Evolutionary conservation across 2,113 vertebrate species (phyloP).

Genomic region (Campylomormyrus tamandua): DNA sequence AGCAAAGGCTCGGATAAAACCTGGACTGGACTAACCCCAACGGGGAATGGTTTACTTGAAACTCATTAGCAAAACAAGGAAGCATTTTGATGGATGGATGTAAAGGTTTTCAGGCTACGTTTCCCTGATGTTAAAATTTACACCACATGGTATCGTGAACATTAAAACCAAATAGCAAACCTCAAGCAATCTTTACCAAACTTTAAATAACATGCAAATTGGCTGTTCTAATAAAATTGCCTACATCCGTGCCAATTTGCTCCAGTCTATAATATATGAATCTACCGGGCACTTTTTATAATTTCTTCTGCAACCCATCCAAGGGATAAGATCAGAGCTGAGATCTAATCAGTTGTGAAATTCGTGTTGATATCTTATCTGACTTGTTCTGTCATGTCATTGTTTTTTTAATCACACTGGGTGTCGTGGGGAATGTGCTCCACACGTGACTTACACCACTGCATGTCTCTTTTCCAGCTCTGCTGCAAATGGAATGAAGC

Average conservation of each 20-base stretch:
- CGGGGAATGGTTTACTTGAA: constrained; percentile 13
- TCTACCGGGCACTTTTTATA: not conserved
- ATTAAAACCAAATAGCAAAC: not conserved
- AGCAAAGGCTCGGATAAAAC: constrained; percentile 21
- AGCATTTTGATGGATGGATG: not conserved
- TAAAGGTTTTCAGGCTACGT: not conserved
- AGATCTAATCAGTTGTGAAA: not conserved
- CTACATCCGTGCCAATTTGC: not conserved
- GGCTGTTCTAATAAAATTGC: not conserved
- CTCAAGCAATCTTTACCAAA: not conserved
- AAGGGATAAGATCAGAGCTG: not conserved
- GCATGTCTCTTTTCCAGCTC: not conserved
- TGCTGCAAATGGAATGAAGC: not conserved
- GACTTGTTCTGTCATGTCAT: not conserved
- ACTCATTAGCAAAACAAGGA: constrained; percentile 8
- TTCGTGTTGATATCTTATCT: not conserved
- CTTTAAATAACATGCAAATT: not conserved
- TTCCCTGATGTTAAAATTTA: not conserved
- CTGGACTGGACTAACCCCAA: constrained; percentile 17
- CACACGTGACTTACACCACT: not conserved
- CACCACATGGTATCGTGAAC: not conserved
- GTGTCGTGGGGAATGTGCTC: not conserved
- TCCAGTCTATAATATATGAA: not conserved
- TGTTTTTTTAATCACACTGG: not conserved
- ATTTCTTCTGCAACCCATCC: not conserved